Evolutionary conservation across 2,888 invertebrate genomes (phyloP), one percentile per base, ranked within the genome.

Genomic region (Protonemura montana): DNA sequence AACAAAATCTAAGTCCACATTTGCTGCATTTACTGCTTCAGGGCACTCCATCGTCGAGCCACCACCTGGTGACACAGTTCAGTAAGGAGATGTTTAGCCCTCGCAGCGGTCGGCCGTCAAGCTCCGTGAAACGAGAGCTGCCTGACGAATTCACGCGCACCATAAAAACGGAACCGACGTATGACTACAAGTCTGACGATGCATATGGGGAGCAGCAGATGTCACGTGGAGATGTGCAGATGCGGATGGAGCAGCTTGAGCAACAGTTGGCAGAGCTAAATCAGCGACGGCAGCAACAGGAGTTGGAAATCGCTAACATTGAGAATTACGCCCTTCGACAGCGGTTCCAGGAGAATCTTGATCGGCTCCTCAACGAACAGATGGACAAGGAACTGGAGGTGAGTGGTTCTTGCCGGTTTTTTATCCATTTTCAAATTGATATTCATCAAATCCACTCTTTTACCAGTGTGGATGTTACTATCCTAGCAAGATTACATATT

Each of bases 271-370:
- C 94, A 25, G 96, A 97, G 88, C 91, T 98, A 25, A 95, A 95
- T 89, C 93, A 94, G 76, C 94, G 96, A 85, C 93, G 96, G 87
- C 94, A 95, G 86, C 95, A 96, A 89, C 97, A 97, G 88, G 97
- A 97, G 89, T 93, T 94, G 88, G 97, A 97, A 91, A 95, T 98
- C 87, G 94, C 95, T 28, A 95, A 95, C 82, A 97, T 97, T 90
- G 97, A 97, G 90, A 98, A 98, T 91, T 92, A 95, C 88, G 96
- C 97, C 16, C 91, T 98, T 21, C 92, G 96, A 83, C 96, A 97
- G 91, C 93, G 98, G 86, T 96, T 98, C 91, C 95, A 96, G 90
- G 95, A 96, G 88, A 95, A 95, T 85, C 92, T 98, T 30, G 96
- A 97, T 88, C 95, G 95, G 89, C 91, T 98, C 16, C 93, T 96